A percentile compares a stretch with the other conserved stretches of the same genome.
phyloP scores from a whole-genome alignment of 2,113 vertebrate genomes.

The Megaceryle maxima region DNA sequence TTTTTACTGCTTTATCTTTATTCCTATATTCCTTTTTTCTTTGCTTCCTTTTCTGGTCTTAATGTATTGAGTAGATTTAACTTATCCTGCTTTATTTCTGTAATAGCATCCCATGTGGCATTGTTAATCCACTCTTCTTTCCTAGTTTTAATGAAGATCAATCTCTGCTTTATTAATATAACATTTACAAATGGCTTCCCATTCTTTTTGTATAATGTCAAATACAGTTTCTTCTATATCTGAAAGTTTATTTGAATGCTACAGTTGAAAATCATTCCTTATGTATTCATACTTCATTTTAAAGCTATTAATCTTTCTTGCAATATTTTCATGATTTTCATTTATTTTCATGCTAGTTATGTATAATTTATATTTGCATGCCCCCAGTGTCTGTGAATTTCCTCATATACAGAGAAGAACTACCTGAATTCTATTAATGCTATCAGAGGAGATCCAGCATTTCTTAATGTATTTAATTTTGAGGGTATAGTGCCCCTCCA shows the following conservation, averaged over 20 bases:
- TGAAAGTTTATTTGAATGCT: background rate
- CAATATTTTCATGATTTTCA: background rate
- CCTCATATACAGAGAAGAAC: background rate
- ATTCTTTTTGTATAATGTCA: background rate
- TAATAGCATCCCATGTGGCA: background rate
- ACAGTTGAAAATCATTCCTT: background rate
- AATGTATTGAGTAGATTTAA: slow-evolving; percentile 5
- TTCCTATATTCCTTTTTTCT: background rate
- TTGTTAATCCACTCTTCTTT: slow-evolving; percentile 17
- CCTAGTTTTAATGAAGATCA: slow-evolving; percentile 5
- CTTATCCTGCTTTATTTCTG: background rate
- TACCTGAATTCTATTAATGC: background rate
- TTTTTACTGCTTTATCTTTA: slow-evolving; percentile 9
- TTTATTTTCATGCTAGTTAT: background rate
- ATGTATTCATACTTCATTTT: background rate
- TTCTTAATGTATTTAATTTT: background rate
- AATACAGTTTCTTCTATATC: background rate
- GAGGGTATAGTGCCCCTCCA: background rate
- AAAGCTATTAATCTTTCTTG: background rate
- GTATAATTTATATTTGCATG: background rate
- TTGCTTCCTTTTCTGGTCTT: slow-evolving; percentile 13
- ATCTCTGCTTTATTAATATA: background rate
- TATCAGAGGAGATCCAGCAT: background rate
- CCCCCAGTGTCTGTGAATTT: background rate
- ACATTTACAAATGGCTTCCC: slow-evolving; percentile 18